Percentiles rank a stretch among this genome's conserved stretches.
Conservation (phyloP, 2,113 vertebrate genomes). For the Channa maculata region DNA sequence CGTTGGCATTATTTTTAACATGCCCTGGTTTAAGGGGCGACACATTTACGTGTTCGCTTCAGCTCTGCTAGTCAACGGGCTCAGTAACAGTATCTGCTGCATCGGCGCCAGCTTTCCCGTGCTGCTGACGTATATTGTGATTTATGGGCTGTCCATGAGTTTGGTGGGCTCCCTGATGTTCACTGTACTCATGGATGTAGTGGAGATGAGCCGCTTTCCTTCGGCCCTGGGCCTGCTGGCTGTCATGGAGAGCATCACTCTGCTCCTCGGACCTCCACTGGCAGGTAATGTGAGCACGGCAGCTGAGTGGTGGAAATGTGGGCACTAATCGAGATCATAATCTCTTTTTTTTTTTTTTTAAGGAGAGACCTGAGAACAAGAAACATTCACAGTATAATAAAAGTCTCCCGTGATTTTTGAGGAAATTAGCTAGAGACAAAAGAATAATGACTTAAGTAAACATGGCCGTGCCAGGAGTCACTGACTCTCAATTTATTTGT, state of each 20-base stretch:
- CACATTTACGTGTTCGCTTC: conserved; percentile 87
- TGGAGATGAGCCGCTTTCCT: conserved; percentile 92
- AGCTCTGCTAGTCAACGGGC: conserved; percentile 86
- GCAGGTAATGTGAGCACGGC: conserved; percentile 81
- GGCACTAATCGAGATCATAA: too few species aligned
- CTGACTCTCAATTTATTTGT: too few species aligned
- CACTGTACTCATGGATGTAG: conserved; percentile 94
- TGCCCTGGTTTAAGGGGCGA: conserved; percentile 80
- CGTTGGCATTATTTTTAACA: conserved; percentile 84
- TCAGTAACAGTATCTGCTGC: conserved; percentile 91
- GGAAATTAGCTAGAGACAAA: too few species aligned
- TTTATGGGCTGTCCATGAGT: conserved; percentile 91
- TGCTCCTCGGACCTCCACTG: conserved; percentile 90
- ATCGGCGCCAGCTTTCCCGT: conserved; percentile 79
- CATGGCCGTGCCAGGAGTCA: too few species aligned
- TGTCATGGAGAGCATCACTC: conserved; percentile 88
- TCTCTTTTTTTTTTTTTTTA: too few species aligned
- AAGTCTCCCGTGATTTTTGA: too few species aligned
- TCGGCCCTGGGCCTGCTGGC: conserved; percentile 92
- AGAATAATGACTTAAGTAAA: too few species aligned
- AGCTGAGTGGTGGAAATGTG: too few species aligned
- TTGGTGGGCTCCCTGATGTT: conserved; percentile 88
- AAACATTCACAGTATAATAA: too few species aligned
- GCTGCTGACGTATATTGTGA: conserved; percentile 85
- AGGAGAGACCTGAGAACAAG: too few species aligned